Base-by-base conservation (phyloP, 2,888 invertebrate genomes). In the Gortyna flavago region DNA sequence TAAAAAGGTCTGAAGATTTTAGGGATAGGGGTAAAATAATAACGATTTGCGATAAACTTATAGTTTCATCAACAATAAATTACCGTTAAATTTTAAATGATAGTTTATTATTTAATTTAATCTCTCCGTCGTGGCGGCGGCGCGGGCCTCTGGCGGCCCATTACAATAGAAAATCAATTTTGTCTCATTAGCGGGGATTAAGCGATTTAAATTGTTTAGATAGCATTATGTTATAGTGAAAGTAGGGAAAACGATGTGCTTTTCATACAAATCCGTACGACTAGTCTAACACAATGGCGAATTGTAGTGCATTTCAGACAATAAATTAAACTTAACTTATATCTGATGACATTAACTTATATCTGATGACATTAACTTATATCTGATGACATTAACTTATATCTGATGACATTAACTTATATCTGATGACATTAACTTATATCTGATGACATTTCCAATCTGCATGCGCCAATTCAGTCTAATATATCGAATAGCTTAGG, bases 41-140 rank as follows among this genome's bases (percentile, higher is more conserved):
- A 75, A 72, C 69, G 65, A 35, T 54, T 70, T 72, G 62, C 75
- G 75, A 83, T 72, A 77, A 48, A 67, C 18, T 11, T 6, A n/a
- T n/a, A 51, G 25, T 68, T 35, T 11, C 6, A 51, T 16, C 2
- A 11, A 66, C 25, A n/a, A 51, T 51, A 35, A 35, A 51, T 35
- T n/a, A 69, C 51, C 9, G 69, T 54, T n/a, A 18, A 5, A 25
- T 35, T 35, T 6, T 16, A 0, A 68, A 51, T 16, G 51, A 11
- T 32, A 61, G 18, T 32, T 21, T 32, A 32, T 59, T 21, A 21
- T 21, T 29, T 16, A 5, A 35, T 35, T 35, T 35, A 35, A 35
- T 35, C 35, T n/a, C n/a, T n/a, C n/a, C n/a, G n/a, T n/a, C n/a
- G n/a, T n/a, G n/a, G n/a, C n/a, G n/a, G n/a, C n/a, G n/a, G n/a